phyloP scores from a whole-genome alignment of 2,888 invertebrate genomes.

The Agrochola macilenta region DNA sequence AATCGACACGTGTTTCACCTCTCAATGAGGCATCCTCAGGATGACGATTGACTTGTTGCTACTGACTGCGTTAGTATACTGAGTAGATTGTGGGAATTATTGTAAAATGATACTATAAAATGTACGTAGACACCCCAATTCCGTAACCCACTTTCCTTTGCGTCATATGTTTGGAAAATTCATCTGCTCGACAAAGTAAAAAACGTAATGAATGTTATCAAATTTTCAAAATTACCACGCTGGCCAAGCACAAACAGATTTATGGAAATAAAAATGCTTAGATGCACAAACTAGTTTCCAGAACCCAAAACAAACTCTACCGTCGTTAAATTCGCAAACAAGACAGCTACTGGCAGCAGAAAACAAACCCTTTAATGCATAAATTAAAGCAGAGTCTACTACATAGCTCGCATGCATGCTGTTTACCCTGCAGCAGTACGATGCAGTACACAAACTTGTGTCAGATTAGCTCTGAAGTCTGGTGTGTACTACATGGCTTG shows the following conservation, averaged over 20 bases:
- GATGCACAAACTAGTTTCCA: neutral
- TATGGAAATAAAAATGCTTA: neutral
- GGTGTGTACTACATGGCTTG: neutral
- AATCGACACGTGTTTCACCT: too few species aligned
- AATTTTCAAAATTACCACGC: too few species aligned
- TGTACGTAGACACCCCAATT: too few species aligned
- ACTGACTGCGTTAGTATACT: too few species aligned
- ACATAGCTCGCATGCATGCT: neutral
- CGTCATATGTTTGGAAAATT: too few species aligned
- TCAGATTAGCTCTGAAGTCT: neutral
- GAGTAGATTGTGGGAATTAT: too few species aligned
- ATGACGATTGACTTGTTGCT: too few species aligned
- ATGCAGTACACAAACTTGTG: neutral
- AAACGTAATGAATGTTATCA: too few species aligned
- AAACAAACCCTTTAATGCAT: neutral
- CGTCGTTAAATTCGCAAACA: neutral
- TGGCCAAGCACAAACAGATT: neutral
- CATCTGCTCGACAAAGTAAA: too few species aligned
- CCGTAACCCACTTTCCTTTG: too few species aligned
- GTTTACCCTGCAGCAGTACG: conserved; percentile 15
- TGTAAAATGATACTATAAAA: too few species aligned
- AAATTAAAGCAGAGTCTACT: conserved; percentile 3
- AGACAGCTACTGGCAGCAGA: neutral
- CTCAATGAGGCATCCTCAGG: too few species aligned
- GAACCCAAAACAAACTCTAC: neutral